Base-by-base conservation (phyloP, 2,113 vertebrate genomes). In the Tyto alba region DNA sequence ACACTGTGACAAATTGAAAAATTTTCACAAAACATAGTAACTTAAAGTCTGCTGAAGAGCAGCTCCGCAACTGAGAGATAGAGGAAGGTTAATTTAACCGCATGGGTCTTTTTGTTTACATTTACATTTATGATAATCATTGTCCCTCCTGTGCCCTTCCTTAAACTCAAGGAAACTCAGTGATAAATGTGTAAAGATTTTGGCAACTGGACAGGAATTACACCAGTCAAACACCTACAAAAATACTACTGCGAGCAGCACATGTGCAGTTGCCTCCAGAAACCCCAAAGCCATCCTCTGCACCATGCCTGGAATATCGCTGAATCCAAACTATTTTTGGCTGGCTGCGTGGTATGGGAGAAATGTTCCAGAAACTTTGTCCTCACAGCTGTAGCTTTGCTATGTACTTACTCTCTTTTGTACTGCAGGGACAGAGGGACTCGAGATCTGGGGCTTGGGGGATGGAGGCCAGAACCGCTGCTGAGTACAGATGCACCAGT, bases 1-100 rank as follows among this genome's bases (percentile, higher is more conserved):
- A 92, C 8, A 21, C 82, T 52, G 74, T 15, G 69, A 96, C 43
- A 91, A 36, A 93, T 11, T 13, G 23, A n/a, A 34, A 95, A 83
- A 53, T 72, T 85, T 89, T 52, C 87, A 59, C 22, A 87, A 55
- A 66, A 78, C 8, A 6, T 0, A 68, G 13, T 8, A 84, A 86
- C 15, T 59, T 53, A 1, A 75, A 63, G 38, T 18, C 55, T 71
- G 38, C 12, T 32, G 47, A 92, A 50, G 26, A 60, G 16, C 16
- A 20, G 2, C 27, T 34, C 34, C 2, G 1, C 11, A 66, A n/a
- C 13, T 20, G 32, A 88, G 36, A 79, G 13, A 47, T 9, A 22
- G 7, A 85, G 3, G 22, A 80, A 87, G 14, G 25, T 53, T 16
- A 18, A 79, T 34, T 71, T 47, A 43, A 80, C 23, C 5, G 1